phyloP scores from a whole-genome alignment of 2,113 vertebrate species.

The Ranitomeya variabilis region DNA sequence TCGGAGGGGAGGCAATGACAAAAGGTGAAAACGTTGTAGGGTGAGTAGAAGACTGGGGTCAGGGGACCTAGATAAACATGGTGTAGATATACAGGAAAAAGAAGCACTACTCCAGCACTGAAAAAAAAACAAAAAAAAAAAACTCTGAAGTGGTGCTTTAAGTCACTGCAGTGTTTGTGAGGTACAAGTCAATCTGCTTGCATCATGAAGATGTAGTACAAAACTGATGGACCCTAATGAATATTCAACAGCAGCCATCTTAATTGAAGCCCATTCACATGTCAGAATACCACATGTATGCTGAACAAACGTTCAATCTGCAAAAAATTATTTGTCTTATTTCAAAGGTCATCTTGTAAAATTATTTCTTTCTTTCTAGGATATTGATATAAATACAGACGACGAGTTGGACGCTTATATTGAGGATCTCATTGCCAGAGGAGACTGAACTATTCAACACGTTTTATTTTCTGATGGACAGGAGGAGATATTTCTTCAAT shows the following conservation, averaged over 20 bases:
- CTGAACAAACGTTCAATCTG: background rate
- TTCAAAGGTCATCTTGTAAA: background rate
- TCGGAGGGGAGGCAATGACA: too few relatives aligned
- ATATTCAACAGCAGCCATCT: background rate
- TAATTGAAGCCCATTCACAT: background rate
- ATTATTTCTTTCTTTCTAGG: conserved; percentile 72
- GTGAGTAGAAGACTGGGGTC: too few relatives aligned
- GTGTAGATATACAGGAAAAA: too few relatives aligned
- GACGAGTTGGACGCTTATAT: conserved; percentile 98
- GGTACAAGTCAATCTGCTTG: too few relatives aligned
- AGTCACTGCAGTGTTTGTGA: too few relatives aligned
- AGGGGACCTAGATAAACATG: too few relatives aligned
- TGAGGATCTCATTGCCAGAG: conserved; percentile 95
- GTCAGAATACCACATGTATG: too few relatives aligned
- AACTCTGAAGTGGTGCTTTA: too few relatives aligned
- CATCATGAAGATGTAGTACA: background rate
- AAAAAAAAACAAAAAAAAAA: too few relatives aligned
- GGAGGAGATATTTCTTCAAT: background rate
- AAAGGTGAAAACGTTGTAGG: too few relatives aligned
- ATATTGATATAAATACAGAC: conserved; percentile 97
- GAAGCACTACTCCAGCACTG: too few relatives aligned
- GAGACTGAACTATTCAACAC: conserved; percentile 74
- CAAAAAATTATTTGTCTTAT: background rate
- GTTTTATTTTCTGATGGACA: background rate
- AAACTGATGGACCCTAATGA: background rate